Percentiles rank a stretch among this genome's conserved stretches.
These are phyloP conservation scores for Spodoptera picta DNA, from an alignment of 2,888 invertebrate species.

Conservation along the genomic window DNA sequence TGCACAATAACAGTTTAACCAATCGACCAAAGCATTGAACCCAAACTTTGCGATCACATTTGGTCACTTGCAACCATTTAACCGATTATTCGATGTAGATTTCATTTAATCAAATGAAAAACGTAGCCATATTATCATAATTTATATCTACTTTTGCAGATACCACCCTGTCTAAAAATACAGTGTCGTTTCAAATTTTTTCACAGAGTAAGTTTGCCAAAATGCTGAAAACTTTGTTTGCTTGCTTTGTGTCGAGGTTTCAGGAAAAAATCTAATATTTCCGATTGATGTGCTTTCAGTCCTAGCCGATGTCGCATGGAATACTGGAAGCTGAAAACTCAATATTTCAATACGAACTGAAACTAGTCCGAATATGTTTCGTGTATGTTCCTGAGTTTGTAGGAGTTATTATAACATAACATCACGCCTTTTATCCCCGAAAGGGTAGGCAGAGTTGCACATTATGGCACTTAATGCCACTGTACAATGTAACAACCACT, in stretches of 20 bases:
- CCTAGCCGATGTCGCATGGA: slow-evolving; percentile 11
- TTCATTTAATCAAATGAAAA: too few relatives aligned
- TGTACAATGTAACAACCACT: too few relatives aligned
- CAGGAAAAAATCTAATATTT: slow-evolving; percentile 34
- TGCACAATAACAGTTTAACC: too few relatives aligned
- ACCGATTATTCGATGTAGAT: too few relatives aligned
- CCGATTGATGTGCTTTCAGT: slow-evolving; percentile 31
- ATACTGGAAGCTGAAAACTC: background rate
- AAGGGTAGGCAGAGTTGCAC: too few relatives aligned
- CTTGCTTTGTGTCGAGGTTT: slow-evolving; percentile 38
- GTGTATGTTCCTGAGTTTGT: background rate
- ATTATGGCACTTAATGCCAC: too few relatives aligned
- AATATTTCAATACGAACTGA: slow-evolving; percentile 1
- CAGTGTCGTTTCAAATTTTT: slow-evolving; percentile 4
- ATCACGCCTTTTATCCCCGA: too few relatives aligned
- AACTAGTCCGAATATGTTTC: background rate
- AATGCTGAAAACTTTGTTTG: slow-evolving; percentile 32
- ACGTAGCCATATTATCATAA: slow-evolving; percentile 2
- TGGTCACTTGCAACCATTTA: too few relatives aligned
- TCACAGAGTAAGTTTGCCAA: slow-evolving; percentile 38
- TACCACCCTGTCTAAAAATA: slow-evolving; percentile 2
- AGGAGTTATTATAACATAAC: too few relatives aligned
- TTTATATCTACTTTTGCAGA: background rate
- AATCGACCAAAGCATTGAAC: too few relatives aligned
- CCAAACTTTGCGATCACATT: too few relatives aligned